Evolutionary conservation across 2,113 vertebrate genomes (phyloP).

Genomic region (Garra rufa): DNA sequence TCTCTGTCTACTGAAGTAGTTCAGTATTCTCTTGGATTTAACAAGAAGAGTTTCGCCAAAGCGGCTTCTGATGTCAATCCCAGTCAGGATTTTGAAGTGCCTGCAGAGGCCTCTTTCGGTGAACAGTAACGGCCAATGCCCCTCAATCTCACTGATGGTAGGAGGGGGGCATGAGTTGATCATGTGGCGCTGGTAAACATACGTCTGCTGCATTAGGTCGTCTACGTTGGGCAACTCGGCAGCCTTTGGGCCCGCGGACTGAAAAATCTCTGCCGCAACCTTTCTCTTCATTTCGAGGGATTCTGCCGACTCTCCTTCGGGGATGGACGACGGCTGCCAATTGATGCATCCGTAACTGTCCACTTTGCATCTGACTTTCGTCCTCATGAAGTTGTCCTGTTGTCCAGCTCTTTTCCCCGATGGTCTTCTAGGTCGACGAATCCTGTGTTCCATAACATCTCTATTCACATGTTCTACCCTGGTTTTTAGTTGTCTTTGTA

Average conservation of each 20-base stretch:
- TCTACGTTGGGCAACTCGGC: slow-evolving; percentile 30
- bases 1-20: slow-evolving; percentile 34
- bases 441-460: slow-evolving; percentile 26
- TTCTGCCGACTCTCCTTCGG: slow-evolving; percentile 40
- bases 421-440: slow-evolving; percentile 32
- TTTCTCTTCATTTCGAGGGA: slow-evolving; percentile 46
- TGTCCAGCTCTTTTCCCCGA: background rate
- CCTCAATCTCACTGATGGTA: slow-evolving; percentile 26
- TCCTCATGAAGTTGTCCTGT: background rate
- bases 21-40: slow-evolving; percentile 35
- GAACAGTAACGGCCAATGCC: slow-evolving; percentile 44
- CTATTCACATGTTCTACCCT: slow-evolving; percentile 49
- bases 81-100: slow-evolving; percentile 39
- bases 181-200: slow-evolving; percentile 45
- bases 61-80: slow-evolving; percentile 39
- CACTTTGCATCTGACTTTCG: slow-evolving; percentile 13
- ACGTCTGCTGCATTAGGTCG: slow-evolving; percentile 42
- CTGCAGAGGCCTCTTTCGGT: slow-evolving; percentile 33
- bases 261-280: slow-evolving; percentile 41
- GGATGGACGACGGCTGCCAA: slow-evolving; percentile 40
- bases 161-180: slow-evolving; percentile 44
- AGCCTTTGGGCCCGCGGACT: slow-evolving; percentile 21
- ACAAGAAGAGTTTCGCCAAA: slow-evolving; percentile 10
- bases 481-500: slow-evolving; percentile 51
- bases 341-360: slow-evolving; percentile 52